phyloP scores from a whole-genome alignment of 2,113 vertebrate genomes.

The Periophthalmodon schlosseri region DNA sequence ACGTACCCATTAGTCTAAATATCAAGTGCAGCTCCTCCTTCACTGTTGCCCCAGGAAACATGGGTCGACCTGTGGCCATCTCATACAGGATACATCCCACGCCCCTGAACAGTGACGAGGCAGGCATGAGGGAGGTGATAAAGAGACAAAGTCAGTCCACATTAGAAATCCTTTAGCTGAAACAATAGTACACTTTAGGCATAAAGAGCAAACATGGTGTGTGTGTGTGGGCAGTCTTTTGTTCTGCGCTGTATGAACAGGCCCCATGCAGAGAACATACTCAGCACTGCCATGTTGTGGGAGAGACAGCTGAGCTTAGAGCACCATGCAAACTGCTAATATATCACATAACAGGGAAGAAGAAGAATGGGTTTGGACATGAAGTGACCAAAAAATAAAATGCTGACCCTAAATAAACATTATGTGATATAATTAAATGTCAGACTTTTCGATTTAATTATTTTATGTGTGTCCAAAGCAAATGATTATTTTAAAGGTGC shows the following conservation, averaged over 20 bases:
- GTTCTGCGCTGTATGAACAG: constrained; percentile 29
- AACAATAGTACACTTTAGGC: constrained; percentile 27
- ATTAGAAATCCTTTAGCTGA: neutral
- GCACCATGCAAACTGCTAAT: constrained; percentile 23
- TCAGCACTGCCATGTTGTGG: constrained; percentile 20
- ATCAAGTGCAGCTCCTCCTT: constrained; percentile 94
- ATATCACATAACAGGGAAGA: neutral
- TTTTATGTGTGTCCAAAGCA: no score
- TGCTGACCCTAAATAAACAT: no score
- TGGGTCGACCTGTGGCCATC: constrained; percentile 92
- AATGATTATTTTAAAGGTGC: no score
- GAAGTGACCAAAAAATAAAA: neutral
- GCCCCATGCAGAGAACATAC: constrained; percentile 17
- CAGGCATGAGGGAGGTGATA: neutral
- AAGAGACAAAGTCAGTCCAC: neutral
- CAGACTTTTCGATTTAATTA: no score
- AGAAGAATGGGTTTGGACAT: neutral
- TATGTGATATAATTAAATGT: no score
- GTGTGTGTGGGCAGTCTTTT: constrained; percentile 39
- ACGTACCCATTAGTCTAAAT: constrained; percentile 83
- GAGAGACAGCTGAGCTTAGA: constrained; percentile 5
- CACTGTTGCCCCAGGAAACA: constrained; percentile 94
- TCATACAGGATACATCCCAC: constrained; percentile 94
- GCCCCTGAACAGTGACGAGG: constrained; percentile 79
- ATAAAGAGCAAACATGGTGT: constrained; percentile 1